Base-by-base conservation (phyloP, 1,140 invertebrate species). In the Cyrtorhinus lividipennis region DNA sequence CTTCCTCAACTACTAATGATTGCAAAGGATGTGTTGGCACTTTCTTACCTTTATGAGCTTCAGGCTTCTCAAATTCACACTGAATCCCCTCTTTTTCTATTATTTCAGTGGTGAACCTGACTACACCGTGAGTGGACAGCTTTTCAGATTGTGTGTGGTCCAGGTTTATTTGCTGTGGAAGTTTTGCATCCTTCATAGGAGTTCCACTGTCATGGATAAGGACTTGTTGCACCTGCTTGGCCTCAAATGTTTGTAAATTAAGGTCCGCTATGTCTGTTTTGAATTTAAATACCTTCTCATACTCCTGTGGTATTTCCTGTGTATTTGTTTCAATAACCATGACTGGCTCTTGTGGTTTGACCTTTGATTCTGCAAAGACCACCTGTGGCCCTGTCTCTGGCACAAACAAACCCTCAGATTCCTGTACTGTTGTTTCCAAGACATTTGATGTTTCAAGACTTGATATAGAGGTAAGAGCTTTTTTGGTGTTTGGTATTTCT, bases 1-100 rank as follows among this genome's bases (percentile, higher is more conserved):
- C 78, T 76, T 84, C 80, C 72, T 83, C 79, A 45, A 82, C 73
- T 64, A 82, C 70, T 46, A 80, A 70, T n/a, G 80, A 80, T 64
- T 77, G 71, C 0, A 81, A 66, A 23, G 79, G 72, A 67, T 81
- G 78, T 1, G 74, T 73, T 12, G 79, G 73, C 2, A 76, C 71
- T 30, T 72, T 65, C 74, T 79, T 81, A 1, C 76, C 75, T 64
- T 71, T 76, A 65, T 82, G 78, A 25, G 71, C 71, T 65, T 82
- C 79, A 5, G 82, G 82, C 25, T 78, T 66, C 57, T 78, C 74
- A 48, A 74, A 73, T 18, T 72, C 65, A 60, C 73, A 69, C 12
- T 82, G 71, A 13, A 73, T 61, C 8, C 75, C 76, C 73, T 85
- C 83, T 68, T 77, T 80, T 70, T 83, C 81, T 63, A 76, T 72